Conservation (phyloP, 2,888 invertebrate species). For the Melinopterus prodromus region DNA sequence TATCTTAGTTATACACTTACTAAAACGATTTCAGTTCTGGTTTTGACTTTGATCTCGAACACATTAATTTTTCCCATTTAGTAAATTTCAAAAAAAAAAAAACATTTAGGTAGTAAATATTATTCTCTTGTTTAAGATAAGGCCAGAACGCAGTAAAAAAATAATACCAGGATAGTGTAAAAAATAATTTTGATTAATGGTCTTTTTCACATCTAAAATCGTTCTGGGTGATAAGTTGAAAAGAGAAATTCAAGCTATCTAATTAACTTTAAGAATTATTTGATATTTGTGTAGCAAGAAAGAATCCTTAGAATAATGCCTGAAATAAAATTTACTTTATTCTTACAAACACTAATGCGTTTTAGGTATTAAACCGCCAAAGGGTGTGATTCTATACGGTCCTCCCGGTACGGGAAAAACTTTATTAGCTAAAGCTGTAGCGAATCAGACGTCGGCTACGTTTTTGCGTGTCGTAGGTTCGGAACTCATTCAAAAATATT, state of each 20-base stretch:
- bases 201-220: too few species aligned
- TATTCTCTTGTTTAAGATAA: too few species aligned
- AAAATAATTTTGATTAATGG: too few species aligned
- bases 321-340: conserved; percentile 10
- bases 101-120: too few species aligned
- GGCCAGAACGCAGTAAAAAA: too few species aligned
- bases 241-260: background rate
- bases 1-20: too few species aligned
- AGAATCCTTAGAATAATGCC: background rate
- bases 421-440: conserved; percentile 97
- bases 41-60: too few species aligned
- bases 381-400: conserved; percentile 98
- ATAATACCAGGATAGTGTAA: too few species aligned
- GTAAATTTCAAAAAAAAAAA: too few species aligned
- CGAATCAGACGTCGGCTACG: conserved; percentile 99
- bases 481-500: conserved; percentile 97
- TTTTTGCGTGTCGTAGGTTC: conserved; percentile 99
- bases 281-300: background rate
- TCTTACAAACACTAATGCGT: conserved; percentile 17
- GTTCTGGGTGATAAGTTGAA: too few species aligned
- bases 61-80: too few species aligned
- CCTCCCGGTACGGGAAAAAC: conserved; percentile 99
- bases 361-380: conserved; percentile 91
- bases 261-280: conserved; percentile 10
- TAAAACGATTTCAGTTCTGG: too few species aligned